Evolutionary conservation across 1,140 invertebrate species (phyloP).

Genomic region (Platorchestia sp.): DNA sequence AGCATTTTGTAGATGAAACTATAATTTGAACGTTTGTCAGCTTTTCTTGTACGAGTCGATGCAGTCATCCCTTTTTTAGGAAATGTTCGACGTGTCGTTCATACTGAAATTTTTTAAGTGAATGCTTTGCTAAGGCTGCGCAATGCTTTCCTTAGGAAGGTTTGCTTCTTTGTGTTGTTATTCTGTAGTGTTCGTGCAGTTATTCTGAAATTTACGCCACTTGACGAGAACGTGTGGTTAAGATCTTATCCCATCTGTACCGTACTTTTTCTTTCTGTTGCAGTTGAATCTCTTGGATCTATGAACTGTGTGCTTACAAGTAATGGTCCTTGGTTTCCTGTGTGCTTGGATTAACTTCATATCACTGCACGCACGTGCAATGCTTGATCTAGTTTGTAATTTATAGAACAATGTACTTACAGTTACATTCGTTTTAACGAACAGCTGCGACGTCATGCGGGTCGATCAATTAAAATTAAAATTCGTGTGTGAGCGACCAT

Average conservation of each 20-base stretch:
- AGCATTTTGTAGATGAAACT: background rate
- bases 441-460: too few species aligned
- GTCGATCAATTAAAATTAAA: background rate
- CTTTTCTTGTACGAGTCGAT: background rate
- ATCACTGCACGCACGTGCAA: background rate
- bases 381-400: background rate
- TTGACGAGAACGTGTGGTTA: too few species aligned
- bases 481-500: background rate
- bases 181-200: too few species aligned
- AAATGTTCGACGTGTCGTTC: background rate
- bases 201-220: too few species aligned
- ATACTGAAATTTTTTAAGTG: background rate
- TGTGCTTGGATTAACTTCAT: too few species aligned
- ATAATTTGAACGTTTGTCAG: background rate
- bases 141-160: background rate
- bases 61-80: background rate
- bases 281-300: too few species aligned
- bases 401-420: background rate
- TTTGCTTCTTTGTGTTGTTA: background rate
- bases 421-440: background rate
- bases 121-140: background rate
- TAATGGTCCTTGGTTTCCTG: too few species aligned
- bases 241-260: too few species aligned
- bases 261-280: too few species aligned
- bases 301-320: too few species aligned